phyloP scores from a whole-genome alignment of 2,888 invertebrate species.

The Anthophora plumipes region DNA sequence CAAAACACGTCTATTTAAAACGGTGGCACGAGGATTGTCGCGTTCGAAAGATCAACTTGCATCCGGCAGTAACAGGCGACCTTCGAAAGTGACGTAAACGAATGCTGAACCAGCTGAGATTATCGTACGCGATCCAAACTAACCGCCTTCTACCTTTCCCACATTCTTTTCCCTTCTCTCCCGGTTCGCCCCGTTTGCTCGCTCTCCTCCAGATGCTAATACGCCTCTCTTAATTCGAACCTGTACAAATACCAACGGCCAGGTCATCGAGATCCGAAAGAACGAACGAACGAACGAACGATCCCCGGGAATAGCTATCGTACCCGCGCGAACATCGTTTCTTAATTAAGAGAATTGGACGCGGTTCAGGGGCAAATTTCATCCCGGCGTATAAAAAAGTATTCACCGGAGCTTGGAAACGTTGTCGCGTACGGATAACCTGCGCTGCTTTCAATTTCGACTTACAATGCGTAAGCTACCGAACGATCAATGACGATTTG shows the following conservation, averaged over 20 bases:
- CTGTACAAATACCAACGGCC: slow-evolving; percentile 18
- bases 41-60: slow-evolving; percentile 73
- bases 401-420: background rate
- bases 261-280: slow-evolving; percentile 6
- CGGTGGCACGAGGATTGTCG: slow-evolving; percentile 60
- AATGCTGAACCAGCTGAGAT: slow-evolving; percentile 68
- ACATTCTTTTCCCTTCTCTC: slow-evolving; percentile 33
- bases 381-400: background rate
- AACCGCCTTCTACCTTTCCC: slow-evolving; percentile 20
- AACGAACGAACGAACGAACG: slow-evolving; percentile 13
- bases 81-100: slow-evolving; percentile 79
- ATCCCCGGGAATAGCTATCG: slow-evolving; percentile 14
- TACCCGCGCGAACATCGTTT: slow-evolving; percentile 13
- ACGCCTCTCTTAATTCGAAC: slow-evolving; percentile 41
- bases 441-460: no score
- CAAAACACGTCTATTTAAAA: background rate
- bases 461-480: no score
- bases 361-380: slow-evolving; percentile 3
- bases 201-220: slow-evolving; percentile 40
- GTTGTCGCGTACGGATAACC: no score
- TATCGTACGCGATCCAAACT: slow-evolving; percentile 66
- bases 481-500: background rate
- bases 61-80: slow-evolving; percentile 77
- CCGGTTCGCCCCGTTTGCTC: slow-evolving; percentile 1
- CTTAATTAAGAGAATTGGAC: slow-evolving; percentile 23